Evolutionary conservation across 2,888 invertebrate genomes (phyloP).

Genomic region (Rhagophthalmus giganteus): DNA sequence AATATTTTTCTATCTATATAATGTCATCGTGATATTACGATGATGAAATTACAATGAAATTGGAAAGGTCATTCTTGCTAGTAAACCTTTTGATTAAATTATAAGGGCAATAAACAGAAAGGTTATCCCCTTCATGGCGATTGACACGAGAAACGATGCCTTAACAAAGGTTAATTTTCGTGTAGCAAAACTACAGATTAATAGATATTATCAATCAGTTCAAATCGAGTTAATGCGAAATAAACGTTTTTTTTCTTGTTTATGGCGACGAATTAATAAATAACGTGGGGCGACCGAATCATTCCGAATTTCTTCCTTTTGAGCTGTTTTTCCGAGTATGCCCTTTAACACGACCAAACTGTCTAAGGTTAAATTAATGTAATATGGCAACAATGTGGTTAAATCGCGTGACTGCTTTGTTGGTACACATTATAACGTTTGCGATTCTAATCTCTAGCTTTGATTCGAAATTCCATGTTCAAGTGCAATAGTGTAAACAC

Average conservation of each 20-base stretch:
- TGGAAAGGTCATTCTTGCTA: slow-evolving; percentile 49
- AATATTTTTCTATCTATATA: slow-evolving; percentile 26
- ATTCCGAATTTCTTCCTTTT: too few species aligned
- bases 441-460: slow-evolving; percentile 18
- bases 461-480: slow-evolving; percentile 20
- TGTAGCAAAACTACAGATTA: background rate
- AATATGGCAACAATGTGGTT: slow-evolving; percentile 16
- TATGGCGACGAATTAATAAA: too few species aligned
- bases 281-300: too few species aligned
- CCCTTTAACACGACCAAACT: too few species aligned
- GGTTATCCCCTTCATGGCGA: slow-evolving; percentile 48
- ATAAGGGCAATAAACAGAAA: slow-evolving; percentile 53
- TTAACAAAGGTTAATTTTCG: slow-evolving; percentile 29
- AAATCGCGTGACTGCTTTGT: slow-evolving; percentile 22
- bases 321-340: too few species aligned
- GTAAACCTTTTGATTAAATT: slow-evolving; percentile 52
- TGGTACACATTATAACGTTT: slow-evolving; percentile 22
- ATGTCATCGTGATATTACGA: slow-evolving; percentile 53
- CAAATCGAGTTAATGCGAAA: too few species aligned
- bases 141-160: slow-evolving; percentile 40
- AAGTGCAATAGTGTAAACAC: slow-evolving; percentile 18
- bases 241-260: too few species aligned
- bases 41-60: slow-evolving; percentile 47
- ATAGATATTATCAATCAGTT: slow-evolving; percentile 1
- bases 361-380: slow-evolving; percentile 21